These are phyloP conservation scores for Onychomys torridus DNA, from an alignment of 2,797 vertebrate species.

Conservation along the genomic window DNA sequence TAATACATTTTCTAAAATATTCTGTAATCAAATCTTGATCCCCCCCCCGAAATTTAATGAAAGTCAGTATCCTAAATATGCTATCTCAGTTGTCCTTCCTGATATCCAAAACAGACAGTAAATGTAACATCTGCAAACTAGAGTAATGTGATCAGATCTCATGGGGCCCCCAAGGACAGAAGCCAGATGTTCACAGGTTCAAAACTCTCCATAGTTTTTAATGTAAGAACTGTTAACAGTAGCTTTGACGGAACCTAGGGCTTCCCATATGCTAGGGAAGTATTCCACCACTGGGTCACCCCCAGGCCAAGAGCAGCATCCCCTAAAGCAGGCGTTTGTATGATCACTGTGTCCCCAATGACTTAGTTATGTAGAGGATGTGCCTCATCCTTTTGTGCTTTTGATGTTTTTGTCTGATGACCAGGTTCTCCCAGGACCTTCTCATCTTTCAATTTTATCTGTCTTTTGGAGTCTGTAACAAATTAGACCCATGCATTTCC, in stretches of 20 bases:
- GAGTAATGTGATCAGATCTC: background rate
- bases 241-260: background rate
- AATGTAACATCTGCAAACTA: background rate
- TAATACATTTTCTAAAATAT: conserved; percentile 62
- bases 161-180: background rate
- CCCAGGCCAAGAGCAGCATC: background rate
- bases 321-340: background rate
- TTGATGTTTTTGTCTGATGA: background rate
- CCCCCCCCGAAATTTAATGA: background rate
- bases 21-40: conserved; percentile 47
- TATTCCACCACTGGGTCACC: background rate
- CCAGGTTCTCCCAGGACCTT: background rate
- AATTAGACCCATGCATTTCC: background rate
- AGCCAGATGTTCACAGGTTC: background rate
- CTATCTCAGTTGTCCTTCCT: background rate
- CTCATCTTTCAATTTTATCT: conserved; percentile 10
- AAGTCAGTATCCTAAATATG: background rate
- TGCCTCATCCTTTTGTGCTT: background rate
- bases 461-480: conserved; percentile 21
- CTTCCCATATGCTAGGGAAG: background rate
- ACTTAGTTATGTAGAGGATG: background rate
- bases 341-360: fast-evolving
- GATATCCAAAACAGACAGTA: background rate
- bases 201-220: background rate
- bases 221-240: background rate